Evolutionary conservation across 2,888 invertebrate species (phyloP).

Genomic region (Zygaena filipendulae): DNA sequence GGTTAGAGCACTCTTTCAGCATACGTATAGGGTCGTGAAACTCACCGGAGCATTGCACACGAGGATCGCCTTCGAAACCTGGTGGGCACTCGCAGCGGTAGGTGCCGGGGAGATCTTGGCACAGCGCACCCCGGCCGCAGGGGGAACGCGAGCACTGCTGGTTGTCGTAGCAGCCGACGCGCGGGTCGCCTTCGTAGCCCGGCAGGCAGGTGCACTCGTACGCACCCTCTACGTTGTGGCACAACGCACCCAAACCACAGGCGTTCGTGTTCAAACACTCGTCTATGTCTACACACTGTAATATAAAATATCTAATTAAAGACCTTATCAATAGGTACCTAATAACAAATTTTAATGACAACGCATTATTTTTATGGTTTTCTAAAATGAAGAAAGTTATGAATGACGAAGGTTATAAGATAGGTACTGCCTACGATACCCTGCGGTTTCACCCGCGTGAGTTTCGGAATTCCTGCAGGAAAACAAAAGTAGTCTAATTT

Average conservation of each 20-base stretch:
- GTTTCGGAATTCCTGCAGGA: too few relatives aligned
- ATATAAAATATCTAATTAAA: too few relatives aligned
- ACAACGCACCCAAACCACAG: conserved; percentile 84
- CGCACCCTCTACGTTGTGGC: conserved; percentile 83
- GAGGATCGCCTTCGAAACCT: conserved; percentile 84
- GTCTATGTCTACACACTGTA: conserved; percentile 83
- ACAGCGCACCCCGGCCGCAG: conserved; percentile 84
- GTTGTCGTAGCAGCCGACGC: conserved; percentile 76
- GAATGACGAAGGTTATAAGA: too few relatives aligned
- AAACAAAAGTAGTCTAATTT: too few relatives aligned
- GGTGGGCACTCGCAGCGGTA: conserved; percentile 85
- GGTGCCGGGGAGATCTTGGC: conserved; percentile 82
- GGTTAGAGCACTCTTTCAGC: too few relatives aligned
- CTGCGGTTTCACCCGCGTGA: too few relatives aligned
- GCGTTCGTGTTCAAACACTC: conserved; percentile 79
- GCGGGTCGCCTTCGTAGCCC: conserved; percentile 85
- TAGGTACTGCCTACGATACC: too few relatives aligned
- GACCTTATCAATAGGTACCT: neutral
- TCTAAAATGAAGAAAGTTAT: too few relatives aligned
- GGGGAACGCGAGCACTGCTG: conserved; percentile 80
- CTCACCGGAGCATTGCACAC: conserved; percentile 79
- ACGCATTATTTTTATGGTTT: too few relatives aligned
- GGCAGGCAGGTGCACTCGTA: conserved; percentile 87
- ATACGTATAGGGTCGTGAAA: too few relatives aligned
- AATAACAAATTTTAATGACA: neutral